Evolutionary conservation across 2,888 invertebrate genomes (phyloP).

Genomic region (Drosophila diplacantha): DNA sequence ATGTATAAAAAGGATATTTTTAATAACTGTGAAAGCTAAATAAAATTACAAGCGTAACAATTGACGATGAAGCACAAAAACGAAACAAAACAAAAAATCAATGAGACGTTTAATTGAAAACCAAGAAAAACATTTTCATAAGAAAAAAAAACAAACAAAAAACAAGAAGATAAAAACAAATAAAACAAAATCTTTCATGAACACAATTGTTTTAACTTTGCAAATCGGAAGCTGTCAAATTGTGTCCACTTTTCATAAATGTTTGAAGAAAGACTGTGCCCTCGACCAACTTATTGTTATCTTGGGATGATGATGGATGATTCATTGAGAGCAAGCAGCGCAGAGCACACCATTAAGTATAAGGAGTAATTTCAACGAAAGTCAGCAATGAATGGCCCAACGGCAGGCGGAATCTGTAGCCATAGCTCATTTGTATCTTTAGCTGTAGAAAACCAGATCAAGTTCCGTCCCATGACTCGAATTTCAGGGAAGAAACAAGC

Average conservation of each 20-base stretch:
- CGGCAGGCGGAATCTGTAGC: slow-evolving; percentile 8
- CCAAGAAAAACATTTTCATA: slow-evolving; percentile 58
- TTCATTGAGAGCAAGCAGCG: slow-evolving; percentile 70
- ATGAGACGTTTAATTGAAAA: slow-evolving; percentile 56
- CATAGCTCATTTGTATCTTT: slow-evolving; percentile 17
- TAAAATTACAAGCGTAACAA: slow-evolving; percentile 73
- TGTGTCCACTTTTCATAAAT: slow-evolving; percentile 53
- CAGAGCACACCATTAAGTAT: slow-evolving; percentile 34
- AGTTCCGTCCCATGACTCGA: background rate
- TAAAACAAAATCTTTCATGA: slow-evolving; percentile 64
- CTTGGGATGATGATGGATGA: slow-evolving; percentile 75
- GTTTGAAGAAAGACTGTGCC: slow-evolving; percentile 44
- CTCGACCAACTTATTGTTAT: slow-evolving; percentile 28
- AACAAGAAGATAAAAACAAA: slow-evolving; percentile 50
- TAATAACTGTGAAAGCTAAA: slow-evolving; percentile 78
- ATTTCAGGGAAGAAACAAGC: slow-evolving; percentile 15
- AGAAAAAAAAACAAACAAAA: slow-evolving; percentile 47
- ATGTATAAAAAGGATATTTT: slow-evolving; percentile 77
- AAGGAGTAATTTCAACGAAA: slow-evolving; percentile 45
- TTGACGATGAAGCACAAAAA: slow-evolving; percentile 51
- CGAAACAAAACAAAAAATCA: slow-evolving; percentile 28
- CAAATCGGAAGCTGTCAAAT: slow-evolving; percentile 22
- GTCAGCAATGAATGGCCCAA: slow-evolving; percentile 65
- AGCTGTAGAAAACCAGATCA: slow-evolving; percentile 25
- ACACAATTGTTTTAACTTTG: slow-evolving; percentile 58